Evolutionary conservation across 1,140 invertebrate species (phyloP).

Genomic region (Pollicipes pollicipes): DNA sequence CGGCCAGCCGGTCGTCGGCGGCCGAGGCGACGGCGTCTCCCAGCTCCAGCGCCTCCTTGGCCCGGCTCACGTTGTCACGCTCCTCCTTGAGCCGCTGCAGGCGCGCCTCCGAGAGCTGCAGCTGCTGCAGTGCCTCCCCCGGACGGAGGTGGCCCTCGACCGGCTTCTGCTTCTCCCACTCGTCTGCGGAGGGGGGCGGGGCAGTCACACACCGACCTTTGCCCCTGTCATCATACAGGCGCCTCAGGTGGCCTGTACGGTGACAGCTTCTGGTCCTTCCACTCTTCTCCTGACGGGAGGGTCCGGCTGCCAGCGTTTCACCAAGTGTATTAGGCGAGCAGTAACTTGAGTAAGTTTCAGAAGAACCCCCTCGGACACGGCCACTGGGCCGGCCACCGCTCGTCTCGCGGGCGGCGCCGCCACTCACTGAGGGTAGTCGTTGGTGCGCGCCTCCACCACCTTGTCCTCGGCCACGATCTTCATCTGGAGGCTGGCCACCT

Average conservation of each 20-base stretch:
- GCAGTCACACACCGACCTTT: no score
- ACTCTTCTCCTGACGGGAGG: no score
- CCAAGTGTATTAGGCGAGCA: no score
- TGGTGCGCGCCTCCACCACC: slow-evolving; percentile 81
- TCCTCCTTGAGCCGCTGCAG: slow-evolving; percentile 91
- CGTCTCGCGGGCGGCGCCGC: slow-evolving; percentile 65
- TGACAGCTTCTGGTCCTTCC: no score
- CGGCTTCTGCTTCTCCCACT: slow-evolving; percentile 96
- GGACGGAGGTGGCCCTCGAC: slow-evolving; percentile 84
- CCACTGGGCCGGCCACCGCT: slow-evolving; percentile 96
- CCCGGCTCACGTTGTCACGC: slow-evolving; percentile 90
- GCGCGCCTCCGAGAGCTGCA: slow-evolving; percentile 86
- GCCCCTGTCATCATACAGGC: no score
- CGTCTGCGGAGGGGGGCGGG: slow-evolving; percentile 31
- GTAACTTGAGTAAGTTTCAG: no score
- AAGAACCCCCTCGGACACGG: no score
- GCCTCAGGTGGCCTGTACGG: no score
- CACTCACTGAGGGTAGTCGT: slow-evolving; percentile 52
- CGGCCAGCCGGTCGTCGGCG: slow-evolving; percentile 71
- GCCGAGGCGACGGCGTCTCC: slow-evolving; percentile 56
- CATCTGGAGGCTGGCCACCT: slow-evolving; percentile 91
- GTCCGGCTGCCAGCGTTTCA: no score
- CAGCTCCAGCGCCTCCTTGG: slow-evolving; percentile 93
- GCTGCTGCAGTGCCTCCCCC: slow-evolving; percentile 75
- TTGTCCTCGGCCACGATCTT: slow-evolving; percentile 99